Conservation (phyloP, 2,797 vertebrate species). For the Petrocephalus sullivani region DNA sequence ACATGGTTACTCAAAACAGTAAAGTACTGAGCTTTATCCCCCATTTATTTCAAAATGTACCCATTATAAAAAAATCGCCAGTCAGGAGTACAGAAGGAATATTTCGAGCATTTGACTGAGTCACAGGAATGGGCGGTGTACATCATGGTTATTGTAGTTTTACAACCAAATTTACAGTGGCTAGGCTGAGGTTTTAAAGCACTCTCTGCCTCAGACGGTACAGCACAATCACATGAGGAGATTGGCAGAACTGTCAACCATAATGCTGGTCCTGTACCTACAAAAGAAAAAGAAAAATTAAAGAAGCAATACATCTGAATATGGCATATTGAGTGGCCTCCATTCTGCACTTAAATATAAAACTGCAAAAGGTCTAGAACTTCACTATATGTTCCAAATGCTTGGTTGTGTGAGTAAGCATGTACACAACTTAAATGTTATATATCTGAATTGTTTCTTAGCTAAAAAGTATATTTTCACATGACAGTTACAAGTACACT, state of each 20-base stretch:
- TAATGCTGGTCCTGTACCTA: not conserved
- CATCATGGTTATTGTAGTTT: not conserved
- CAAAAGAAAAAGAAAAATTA: not conserved
- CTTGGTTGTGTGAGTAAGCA: not conserved
- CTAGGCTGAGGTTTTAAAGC: not conserved
- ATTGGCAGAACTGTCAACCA: not conserved
- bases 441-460: not conserved
- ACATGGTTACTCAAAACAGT: not conserved
- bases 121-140: not conserved
- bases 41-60: conserved; percentile 4
- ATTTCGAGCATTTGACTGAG: not conserved
- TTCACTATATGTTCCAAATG: not conserved
- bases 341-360: too few relatives aligned
- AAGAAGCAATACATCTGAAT: not conserved
- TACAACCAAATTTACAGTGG: not conserved
- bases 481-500: not conserved
- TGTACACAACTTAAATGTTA: not conserved
- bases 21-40: not conserved
- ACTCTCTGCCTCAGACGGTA: not conserved
- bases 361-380: not conserved
- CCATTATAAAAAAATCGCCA: not conserved
- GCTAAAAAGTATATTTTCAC: not conserved
- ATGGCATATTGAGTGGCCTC: too few relatives aligned
- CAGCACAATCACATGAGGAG: not conserved
- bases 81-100: not conserved